Evolutionary conservation across 30 jellyfish, hydroid and myxozoan genomes (phyloP).

Genomic region (Cassiopea xamachana): DNA sequence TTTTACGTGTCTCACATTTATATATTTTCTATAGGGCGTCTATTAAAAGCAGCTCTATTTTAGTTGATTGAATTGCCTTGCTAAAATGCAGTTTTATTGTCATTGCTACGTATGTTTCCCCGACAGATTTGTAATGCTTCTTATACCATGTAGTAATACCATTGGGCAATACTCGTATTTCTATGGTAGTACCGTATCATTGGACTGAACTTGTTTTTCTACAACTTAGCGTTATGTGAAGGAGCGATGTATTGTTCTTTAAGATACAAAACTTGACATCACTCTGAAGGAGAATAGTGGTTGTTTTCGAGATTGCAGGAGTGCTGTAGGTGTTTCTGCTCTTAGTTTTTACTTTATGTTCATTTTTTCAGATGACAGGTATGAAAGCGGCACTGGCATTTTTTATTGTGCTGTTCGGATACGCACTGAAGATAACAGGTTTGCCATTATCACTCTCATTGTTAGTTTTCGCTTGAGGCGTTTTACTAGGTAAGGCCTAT

Average conservation of each 20-base stretch:
- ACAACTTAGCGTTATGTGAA: background rate
- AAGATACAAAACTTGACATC: background rate
- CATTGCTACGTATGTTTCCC: too few species aligned
- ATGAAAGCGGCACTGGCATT: background rate
- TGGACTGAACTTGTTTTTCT: background rate
- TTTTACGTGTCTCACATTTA: too few species aligned
- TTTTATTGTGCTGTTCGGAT: background rate
- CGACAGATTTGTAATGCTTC: too few species aligned
- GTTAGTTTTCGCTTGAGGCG: background rate
- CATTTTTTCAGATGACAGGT: background rate
- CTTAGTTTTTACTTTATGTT: background rate
- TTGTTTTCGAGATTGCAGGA: background rate
- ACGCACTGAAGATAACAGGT: background rate
- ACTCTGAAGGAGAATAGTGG: background rate
- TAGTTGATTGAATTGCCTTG: too few species aligned
- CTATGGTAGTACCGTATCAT: background rate
- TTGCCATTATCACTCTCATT: background rate
- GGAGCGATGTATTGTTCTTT: conserved; percentile 5
- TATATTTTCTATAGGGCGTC: too few species aligned
- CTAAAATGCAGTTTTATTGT: too few species aligned
- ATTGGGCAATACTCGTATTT: too few species aligned
- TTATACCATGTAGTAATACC: too few species aligned
- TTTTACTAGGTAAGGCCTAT: background rate
- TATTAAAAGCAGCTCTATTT: too few species aligned
- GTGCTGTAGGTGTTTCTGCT: background rate